phyloP scores from a whole-genome alignment of 2,888 invertebrate genomes.

The Eretmocerus hayati region DNA sequence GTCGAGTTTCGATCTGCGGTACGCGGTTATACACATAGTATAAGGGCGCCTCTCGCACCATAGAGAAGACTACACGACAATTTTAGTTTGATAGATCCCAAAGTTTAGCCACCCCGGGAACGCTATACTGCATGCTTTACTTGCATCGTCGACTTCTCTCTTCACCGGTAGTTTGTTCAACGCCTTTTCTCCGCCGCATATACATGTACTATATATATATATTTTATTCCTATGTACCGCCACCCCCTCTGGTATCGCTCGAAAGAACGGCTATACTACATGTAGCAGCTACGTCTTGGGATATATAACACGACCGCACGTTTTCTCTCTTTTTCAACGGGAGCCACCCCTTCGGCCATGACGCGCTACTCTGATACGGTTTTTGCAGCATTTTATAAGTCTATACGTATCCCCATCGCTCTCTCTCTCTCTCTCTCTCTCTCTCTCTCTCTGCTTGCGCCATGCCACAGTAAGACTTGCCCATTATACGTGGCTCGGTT shows the following conservation, averaged over 20 bases:
- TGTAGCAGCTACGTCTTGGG: no score
- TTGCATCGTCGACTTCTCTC: constrained; percentile 43
- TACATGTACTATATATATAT: constrained; percentile 22
- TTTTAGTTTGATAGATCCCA: constrained; percentile 46
- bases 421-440: constrained; percentile 48
- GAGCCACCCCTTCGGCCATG: constrained; percentile 38
- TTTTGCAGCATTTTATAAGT: neutral
- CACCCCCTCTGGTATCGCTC: no score
- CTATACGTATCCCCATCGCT: constrained; percentile 34
- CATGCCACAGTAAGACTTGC: no score
- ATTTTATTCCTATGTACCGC: no score
- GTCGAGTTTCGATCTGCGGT: no score
- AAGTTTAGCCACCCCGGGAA: constrained; percentile 44
- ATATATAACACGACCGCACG: constrained; percentile 35
- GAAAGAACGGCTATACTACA: no score
- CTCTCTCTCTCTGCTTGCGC: constrained; percentile 28
- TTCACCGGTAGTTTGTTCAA: constrained; percentile 45
- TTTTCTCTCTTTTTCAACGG: constrained; percentile 42
- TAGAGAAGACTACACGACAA: constrained; percentile 44
- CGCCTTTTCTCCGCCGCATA: constrained; percentile 17
- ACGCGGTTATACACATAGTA: no score
- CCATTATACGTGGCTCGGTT: no score
- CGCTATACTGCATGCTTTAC: constrained; percentile 45
- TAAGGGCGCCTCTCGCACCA: constrained; percentile 20
- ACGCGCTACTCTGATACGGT: neutral